Base-by-base conservation (phyloP, 2,888 invertebrate species). In the Onthophagus sagittarius region DNA sequence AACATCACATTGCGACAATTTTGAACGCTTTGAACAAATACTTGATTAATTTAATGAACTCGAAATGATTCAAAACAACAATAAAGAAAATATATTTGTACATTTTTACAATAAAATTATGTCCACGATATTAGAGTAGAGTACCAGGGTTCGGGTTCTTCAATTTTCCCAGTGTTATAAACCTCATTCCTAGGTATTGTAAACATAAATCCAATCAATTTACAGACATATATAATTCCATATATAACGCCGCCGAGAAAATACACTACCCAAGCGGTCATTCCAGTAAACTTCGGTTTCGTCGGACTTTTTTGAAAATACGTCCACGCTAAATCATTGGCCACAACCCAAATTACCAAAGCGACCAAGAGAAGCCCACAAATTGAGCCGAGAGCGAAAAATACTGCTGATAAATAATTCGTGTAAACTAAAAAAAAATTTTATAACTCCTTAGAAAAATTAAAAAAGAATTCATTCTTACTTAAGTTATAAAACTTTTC, bases 401-500 rank as follows among this genome's bases (percentile, higher is more conserved):
- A 75, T 13, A 71, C 73, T 7, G 72, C 72, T 65, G 71, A 64
- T n/a, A 72, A 71, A 31, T 72, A 75, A 67, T 75, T 74, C 15
- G 63, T 72, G 14, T 39, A 63, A 33, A 74, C 74, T 73, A 23
- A 71, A 73, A 71, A 31, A 71, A 62, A 71, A 2, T n/a, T 13
- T 62, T 62, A 1, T 13, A 62, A 62, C 14, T 62, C 14, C 1
- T 1, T 62, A 64, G n/a, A n/a, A n/a, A n/a, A 64, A 64, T 64
- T 15, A 64, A 15, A 0, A 14, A 2, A 15, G 4, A 64, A 64
- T 23, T 1, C 9, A 63, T 71, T 15, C 65, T 39, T 64, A 73
- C 73, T 62, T 62, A 69, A 62, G 6, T 70, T 62, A 53, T 70
- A 73, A 14, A 75, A 7, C 32, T 62, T 75, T 9, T 39, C 32